phyloP scores from a whole-genome alignment of 2,113 vertebrate species.

The Speoplatyrhinus poulsoni region DNA sequence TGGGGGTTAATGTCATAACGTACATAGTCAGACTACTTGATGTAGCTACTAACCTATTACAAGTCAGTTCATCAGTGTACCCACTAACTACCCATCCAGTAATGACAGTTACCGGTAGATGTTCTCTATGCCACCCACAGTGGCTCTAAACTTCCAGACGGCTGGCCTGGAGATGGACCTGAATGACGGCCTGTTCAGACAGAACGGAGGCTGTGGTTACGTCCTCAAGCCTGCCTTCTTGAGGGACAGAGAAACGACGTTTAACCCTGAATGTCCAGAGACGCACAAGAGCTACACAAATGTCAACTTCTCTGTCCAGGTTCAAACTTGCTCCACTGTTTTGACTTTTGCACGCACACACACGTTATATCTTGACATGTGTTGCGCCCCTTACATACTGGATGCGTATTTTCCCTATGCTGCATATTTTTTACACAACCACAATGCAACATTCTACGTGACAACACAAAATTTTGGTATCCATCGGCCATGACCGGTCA shows the following conservation, averaged over 20 bases:
- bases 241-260: constrained; percentile 73
- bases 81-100: not conserved
- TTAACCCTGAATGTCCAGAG: constrained; percentile 80
- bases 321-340: constrained; percentile 27
- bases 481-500: too few species aligned
- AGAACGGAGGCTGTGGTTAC: constrained; percentile 85
- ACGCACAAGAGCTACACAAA: constrained; percentile 66
- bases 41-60: not conserved
- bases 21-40: too few species aligned
- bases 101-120: not conserved
- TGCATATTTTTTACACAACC: too few species aligned
- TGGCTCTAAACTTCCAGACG: constrained; percentile 96
- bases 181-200: constrained; percentile 88
- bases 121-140: constrained; percentile 53
- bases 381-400: too few species aligned
- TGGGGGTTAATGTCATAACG: not conserved
- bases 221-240: constrained; percentile 90
- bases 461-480: too few species aligned
- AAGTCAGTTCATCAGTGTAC: not conserved
- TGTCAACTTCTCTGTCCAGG: constrained; percentile 82
- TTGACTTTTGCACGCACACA: not conserved
- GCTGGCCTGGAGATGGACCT: constrained; percentile 93
- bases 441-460: too few species aligned
- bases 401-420: too few species aligned
- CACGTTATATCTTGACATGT: too few species aligned